Percentiles rank a stretch among this genome's conserved stretches.
Conservation (phyloP, 2,113 vertebrate genomes). For the Pimephales promelas region DNA sequence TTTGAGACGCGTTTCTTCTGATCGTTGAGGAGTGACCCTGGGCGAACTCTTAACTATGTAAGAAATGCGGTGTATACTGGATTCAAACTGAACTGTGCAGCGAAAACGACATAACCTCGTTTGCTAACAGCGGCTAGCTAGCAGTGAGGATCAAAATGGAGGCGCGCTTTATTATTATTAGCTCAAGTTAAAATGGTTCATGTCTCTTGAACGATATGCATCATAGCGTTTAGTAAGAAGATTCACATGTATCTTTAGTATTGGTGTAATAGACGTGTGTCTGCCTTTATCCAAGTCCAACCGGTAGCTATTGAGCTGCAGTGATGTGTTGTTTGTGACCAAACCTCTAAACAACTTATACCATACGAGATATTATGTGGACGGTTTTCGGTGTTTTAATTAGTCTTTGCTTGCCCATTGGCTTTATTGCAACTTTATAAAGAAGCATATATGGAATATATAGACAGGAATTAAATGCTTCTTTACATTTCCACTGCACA, state of each 20-base stretch:
- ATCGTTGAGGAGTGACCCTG: no score
- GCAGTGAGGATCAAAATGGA: conserved; percentile 50
- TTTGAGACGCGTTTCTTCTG: background rate
- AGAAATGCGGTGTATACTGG: background rate
- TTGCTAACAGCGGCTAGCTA: conserved; percentile 47
- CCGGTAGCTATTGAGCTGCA: conserved; percentile 2
- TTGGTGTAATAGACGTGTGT: background rate
- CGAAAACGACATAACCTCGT: conserved; percentile 36
- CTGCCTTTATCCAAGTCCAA: background rate
- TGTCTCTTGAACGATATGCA: background rate
- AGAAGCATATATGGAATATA: background rate
- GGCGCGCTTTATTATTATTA: conserved; percentile 33
- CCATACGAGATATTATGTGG: background rate
- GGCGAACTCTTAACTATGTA: background rate
- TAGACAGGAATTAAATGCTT: background rate
- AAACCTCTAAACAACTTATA: background rate
- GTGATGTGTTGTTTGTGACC: conserved; percentile 2
- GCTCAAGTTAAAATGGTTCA: background rate
- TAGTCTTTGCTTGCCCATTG: background rate
- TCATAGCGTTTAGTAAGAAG: background rate
- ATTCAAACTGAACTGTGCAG: background rate
- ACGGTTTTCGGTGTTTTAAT: background rate
- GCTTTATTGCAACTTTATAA: background rate
- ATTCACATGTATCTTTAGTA: background rate
- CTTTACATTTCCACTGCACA: background rate